A percentile compares a stretch with the other conserved stretches of the same genome.
phyloP scores from a whole-genome alignment of 1,140 invertebrate genomes.

The Heliothis subflexa region DNA sequence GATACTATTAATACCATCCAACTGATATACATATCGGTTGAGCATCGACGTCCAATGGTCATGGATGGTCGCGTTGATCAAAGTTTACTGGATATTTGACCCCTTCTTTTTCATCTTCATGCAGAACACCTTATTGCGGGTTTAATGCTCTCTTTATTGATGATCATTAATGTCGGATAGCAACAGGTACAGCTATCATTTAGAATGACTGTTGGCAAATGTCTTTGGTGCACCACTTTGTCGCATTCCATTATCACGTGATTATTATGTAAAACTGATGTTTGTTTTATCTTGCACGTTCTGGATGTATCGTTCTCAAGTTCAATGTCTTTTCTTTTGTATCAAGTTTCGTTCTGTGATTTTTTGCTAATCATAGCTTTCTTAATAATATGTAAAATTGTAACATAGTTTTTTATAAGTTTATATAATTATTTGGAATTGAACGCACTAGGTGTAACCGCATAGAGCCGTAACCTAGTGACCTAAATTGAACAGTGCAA shows the following conservation, averaged over 20 bases:
- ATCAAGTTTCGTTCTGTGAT: background rate
- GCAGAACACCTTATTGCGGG: background rate
- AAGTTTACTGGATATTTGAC: background rate
- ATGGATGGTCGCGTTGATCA: conserved; percentile 4
- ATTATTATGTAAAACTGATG: conserved; percentile 8
- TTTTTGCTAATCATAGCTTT: background rate
- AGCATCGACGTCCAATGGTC: conserved; percentile 1
- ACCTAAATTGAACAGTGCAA: conserved; percentile 34
- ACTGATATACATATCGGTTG: conserved; percentile 31
- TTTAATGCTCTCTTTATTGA: conserved; percentile 31
- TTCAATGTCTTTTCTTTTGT: background rate
- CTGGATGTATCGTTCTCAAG: background rate
- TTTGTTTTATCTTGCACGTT: background rate
- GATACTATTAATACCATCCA: conserved; percentile 29
- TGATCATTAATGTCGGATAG: background rate
- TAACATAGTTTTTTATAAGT: background rate
- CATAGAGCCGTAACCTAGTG: conserved; percentile 24
- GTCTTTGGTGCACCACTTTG: conserved; percentile 18
- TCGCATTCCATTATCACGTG: conserved; percentile 29
- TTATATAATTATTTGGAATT: background rate
- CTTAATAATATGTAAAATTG: background rate
- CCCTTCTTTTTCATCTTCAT: background rate
- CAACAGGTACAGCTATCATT: conserved; percentile 29
- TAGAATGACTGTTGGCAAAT: conserved; percentile 43
- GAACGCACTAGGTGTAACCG: conserved; percentile 17